phyloP scores from a whole-genome alignment of 2,888 invertebrate species.

The Hydraecia micacea region DNA sequence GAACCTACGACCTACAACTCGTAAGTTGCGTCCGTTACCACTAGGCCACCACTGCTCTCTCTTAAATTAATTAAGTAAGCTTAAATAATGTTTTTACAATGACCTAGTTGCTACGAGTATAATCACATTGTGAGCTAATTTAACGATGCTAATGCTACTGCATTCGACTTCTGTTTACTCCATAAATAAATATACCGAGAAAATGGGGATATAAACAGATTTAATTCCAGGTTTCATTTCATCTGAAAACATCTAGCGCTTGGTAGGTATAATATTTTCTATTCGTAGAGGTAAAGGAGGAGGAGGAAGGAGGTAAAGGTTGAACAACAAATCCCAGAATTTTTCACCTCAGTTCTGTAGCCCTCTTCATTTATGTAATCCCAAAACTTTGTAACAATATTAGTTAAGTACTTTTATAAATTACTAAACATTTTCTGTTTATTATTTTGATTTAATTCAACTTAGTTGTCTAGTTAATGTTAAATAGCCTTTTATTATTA shows the following conservation, averaged over 20 bases:
- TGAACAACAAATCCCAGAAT: background rate
- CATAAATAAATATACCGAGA: background rate
- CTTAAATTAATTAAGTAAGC: background rate
- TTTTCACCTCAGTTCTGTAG: constrained; percentile 3
- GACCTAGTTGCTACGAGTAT: background rate
- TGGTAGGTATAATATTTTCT: background rate
- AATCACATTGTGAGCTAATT: background rate
- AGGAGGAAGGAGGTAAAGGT: too few species aligned
- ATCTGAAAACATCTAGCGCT: background rate
- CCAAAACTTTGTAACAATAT: constrained; percentile 20
- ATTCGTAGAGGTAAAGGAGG: background rate
- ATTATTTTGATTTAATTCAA: constrained; percentile 39
- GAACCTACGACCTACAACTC: too few species aligned
- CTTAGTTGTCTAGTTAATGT: constrained; percentile 29
- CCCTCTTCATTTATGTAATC: constrained; percentile 26
- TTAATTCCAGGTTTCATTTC: background rate
- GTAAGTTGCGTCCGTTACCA: too few species aligned
- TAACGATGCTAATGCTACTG: background rate
- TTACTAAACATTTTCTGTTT: constrained; percentile 31
- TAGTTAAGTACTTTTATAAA: constrained; percentile 38
- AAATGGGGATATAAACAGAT: constrained; percentile 3
- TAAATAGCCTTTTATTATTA: constrained; percentile 25
- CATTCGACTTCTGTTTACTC: background rate
- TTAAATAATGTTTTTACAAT: background rate
- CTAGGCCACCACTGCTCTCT: too few species aligned